Conservation (phyloP, 2,797 vertebrate genomes). For the Anableps anableps region DNA sequence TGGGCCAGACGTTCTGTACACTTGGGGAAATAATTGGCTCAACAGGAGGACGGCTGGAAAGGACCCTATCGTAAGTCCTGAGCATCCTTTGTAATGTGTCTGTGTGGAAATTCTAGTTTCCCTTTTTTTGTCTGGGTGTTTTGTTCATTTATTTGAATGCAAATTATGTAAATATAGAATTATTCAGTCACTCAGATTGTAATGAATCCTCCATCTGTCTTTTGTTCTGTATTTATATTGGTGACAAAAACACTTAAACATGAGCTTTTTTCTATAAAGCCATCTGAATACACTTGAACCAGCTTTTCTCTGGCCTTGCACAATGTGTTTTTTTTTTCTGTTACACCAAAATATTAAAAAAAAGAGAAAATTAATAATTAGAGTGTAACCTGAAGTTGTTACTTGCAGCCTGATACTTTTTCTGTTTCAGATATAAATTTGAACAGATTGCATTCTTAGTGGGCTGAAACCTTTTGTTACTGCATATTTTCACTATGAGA, state of each 20-base stretch:
- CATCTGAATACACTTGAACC: slow-evolving; percentile 24
- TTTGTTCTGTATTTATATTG: slow-evolving; percentile 44
- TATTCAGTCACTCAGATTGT: slow-evolving; percentile 27
- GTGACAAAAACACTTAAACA: slow-evolving; percentile 26
- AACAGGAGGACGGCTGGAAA: slow-evolving; percentile 89
- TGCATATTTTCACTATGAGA: slow-evolving; percentile 19
- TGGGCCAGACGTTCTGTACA: slow-evolving; percentile 94
- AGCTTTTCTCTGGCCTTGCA: slow-evolving; percentile 10
- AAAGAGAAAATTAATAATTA: background rate
- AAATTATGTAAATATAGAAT: slow-evolving; percentile 45
- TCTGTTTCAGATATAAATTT: background rate
- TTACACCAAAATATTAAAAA: slow-evolving; percentile 15
- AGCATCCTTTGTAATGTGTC: slow-evolving; percentile 4
- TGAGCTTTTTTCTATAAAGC: slow-evolving; percentile 30
- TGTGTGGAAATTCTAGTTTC: background rate
- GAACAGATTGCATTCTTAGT: background rate
- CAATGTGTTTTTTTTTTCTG: slow-evolving; percentile 10
- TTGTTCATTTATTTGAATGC: slow-evolving; percentile 13
- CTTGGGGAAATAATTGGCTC: slow-evolving; percentile 97
- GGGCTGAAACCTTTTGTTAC: background rate
- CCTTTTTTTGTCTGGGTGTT: slow-evolving; percentile 3
- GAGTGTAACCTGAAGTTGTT: background rate
- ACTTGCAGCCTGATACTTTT: background rate
- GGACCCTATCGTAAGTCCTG: slow-evolving; percentile 89
- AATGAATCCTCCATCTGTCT: slow-evolving; percentile 14